Conservation (phyloP, 2,113 vertebrate species). For the Melanotaenia duboulayi region DNA sequence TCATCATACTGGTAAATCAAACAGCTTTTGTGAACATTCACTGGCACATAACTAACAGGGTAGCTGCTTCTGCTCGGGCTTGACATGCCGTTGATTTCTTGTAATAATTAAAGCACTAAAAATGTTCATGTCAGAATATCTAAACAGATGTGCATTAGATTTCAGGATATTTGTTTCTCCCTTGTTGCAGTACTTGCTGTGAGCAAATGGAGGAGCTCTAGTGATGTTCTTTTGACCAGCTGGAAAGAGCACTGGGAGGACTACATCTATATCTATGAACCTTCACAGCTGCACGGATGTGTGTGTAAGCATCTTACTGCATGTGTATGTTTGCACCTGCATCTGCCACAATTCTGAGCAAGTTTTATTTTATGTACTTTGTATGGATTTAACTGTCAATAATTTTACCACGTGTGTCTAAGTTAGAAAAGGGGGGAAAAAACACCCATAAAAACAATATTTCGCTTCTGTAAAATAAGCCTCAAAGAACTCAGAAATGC, state of each 20-base stretch:
- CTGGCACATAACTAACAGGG: neutral
- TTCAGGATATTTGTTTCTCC: neutral
- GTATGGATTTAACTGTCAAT: too few species aligned
- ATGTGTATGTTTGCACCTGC: neutral
- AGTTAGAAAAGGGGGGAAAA: too few species aligned
- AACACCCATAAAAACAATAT: too few species aligned
- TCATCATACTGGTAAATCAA: constrained; percentile 7
- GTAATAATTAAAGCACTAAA: neutral
- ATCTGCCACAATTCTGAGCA: too few species aligned
- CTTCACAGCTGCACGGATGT: constrained; percentile 15
- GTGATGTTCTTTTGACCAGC: constrained; percentile 72
- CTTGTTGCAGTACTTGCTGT: constrained; percentile 69
- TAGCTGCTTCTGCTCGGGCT: neutral
- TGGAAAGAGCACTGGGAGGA: constrained; percentile 44
- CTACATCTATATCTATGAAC: constrained; percentile 21
- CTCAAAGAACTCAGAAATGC: too few species aligned
- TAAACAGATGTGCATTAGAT: neutral
- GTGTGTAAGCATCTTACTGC: constrained; percentile 2
- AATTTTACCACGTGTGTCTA: too few species aligned
- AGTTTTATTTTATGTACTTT: too few species aligned
- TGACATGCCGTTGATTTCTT: neutral
- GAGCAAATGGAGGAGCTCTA: constrained; percentile 79
- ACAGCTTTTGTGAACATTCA: neutral
- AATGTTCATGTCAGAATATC: neutral
- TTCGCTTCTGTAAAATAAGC: too few species aligned